Conservation (phyloP, 2,888 invertebrate genomes). For the Scaeva pyrastri region DNA sequence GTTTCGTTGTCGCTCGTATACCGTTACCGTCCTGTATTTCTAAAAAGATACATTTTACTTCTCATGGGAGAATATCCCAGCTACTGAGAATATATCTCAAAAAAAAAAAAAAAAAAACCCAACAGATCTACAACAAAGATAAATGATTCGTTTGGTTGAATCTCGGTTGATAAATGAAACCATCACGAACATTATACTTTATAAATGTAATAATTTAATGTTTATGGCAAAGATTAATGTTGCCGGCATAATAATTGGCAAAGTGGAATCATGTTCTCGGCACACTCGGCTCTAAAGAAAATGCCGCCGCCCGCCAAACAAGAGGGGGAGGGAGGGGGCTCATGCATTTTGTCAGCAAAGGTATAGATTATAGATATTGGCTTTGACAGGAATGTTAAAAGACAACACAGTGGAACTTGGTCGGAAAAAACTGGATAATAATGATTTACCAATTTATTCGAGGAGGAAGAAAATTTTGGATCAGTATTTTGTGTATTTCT, state of each 20-base stretch:
- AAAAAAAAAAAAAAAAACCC: conserved; percentile 8
- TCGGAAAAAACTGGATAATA: no score
- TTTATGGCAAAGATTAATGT: conserved; percentile 78
- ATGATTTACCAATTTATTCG: no score
- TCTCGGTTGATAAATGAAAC: conserved; percentile 78
- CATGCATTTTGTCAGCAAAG: conserved; percentile 18
- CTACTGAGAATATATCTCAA: background rate
- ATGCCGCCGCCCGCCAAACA: background rate
- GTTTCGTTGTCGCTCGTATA: background rate
- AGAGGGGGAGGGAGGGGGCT: background rate
- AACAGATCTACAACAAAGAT: conserved; percentile 72
- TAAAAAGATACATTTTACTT: background rate
- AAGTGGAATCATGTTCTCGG: conserved; percentile 74
- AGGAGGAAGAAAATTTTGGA: no score
- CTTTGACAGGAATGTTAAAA: background rate
- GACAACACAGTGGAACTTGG: no score
- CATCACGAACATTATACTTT: conserved; percentile 78
- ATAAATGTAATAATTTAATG: conserved; percentile 78
- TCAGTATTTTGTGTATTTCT: no score
- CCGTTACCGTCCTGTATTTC: background rate
- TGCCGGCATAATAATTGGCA: conserved; percentile 76
- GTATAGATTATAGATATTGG: background rate
- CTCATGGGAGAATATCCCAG: conserved; percentile 20
- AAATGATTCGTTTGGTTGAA: conserved; percentile 71
- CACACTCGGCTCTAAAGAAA: conserved; percentile 4